These are phyloP conservation scores for Chloroceryle inda DNA, from an alignment of 2,797 vertebrate genomes.

Conservation along the genomic window DNA sequence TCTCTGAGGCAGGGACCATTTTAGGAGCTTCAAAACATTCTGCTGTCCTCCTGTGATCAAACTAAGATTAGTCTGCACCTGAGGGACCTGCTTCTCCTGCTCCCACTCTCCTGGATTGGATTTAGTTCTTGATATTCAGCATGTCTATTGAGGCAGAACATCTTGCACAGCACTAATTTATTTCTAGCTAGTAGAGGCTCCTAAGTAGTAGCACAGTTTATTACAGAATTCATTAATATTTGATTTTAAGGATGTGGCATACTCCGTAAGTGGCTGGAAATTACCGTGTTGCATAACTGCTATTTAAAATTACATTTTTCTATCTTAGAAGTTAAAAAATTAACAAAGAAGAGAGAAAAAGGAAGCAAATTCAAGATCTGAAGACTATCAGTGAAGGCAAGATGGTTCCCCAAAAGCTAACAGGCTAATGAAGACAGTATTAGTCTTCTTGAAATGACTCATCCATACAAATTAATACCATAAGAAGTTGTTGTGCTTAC, in stretches of 20 bases:
- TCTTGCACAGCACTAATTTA: not conserved
- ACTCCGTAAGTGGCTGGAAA: conserved; percentile 22
- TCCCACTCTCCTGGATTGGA: not conserved
- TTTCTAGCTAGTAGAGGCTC: conserved; percentile 8
- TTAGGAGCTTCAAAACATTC: not conserved
- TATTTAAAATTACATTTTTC: conserved; percentile 35
- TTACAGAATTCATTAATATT: conserved; percentile 29
- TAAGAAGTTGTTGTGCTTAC: not conserved
- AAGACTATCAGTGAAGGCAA: not conserved
- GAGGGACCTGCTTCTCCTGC: not conserved
- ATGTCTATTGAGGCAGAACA: not conserved
- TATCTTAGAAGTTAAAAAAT: conserved; percentile 11
- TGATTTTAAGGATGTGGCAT: conserved; percentile 35
- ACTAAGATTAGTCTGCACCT: not conserved
- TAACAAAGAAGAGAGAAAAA: not conserved
- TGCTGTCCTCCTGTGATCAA: not conserved
- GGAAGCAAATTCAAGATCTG: not conserved
- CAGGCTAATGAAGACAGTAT: not conserved
- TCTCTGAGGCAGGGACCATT: not conserved
- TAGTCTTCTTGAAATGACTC: not conserved
- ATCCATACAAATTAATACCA: not conserved
- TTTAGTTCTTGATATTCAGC: conserved; percentile 11
- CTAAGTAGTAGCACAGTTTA: conserved; percentile 1
- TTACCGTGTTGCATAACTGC: conserved; percentile 17
- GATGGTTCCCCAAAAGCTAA: not conserved